Evolutionary conservation across 1,140 invertebrate species (phyloP).

Genomic region (Geopemphigus sp.): DNA sequence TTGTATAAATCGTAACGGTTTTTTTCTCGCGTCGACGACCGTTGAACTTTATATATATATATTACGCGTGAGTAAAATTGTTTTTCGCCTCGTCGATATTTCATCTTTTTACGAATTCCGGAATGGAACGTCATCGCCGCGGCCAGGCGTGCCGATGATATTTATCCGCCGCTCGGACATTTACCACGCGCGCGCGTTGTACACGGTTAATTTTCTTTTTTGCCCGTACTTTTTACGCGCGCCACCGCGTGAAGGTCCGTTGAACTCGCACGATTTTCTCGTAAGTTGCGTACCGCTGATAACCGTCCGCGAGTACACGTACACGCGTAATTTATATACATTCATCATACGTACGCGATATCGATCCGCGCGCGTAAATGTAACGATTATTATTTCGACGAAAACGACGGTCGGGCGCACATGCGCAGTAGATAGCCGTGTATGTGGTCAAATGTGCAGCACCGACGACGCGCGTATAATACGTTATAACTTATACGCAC

Average conservation of each 20-base stretch:
- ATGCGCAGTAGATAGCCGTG: too few relatives aligned
- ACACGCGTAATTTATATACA: too few relatives aligned
- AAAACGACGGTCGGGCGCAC: constrained; percentile 7
- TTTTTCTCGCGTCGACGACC: background rate
- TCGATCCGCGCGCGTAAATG: background rate
- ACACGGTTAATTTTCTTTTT: background rate
- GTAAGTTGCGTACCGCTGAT: background rate
- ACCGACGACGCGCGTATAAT: background rate
- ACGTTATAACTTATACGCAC: background rate
- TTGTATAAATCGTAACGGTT: constrained; percentile 12
- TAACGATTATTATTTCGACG: constrained; percentile 23
- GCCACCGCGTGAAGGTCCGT: background rate
- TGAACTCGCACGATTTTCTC: constrained; percentile 35
- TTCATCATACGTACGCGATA: background rate
- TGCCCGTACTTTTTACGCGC: background rate
- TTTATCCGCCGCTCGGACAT: too few relatives aligned
- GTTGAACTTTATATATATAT: background rate
- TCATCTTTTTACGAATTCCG: background rate
- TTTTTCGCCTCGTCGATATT: background rate
- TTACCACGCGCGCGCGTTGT: background rate
- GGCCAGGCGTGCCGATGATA: background rate
- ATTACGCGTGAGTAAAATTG: too few relatives aligned
- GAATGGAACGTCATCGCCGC: background rate
- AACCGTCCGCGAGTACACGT: background rate
- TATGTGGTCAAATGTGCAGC: too few relatives aligned